Base-by-base conservation (phyloP, 92 coral and sea anemone genomes). In the Plumapathes pennacea region DNA sequence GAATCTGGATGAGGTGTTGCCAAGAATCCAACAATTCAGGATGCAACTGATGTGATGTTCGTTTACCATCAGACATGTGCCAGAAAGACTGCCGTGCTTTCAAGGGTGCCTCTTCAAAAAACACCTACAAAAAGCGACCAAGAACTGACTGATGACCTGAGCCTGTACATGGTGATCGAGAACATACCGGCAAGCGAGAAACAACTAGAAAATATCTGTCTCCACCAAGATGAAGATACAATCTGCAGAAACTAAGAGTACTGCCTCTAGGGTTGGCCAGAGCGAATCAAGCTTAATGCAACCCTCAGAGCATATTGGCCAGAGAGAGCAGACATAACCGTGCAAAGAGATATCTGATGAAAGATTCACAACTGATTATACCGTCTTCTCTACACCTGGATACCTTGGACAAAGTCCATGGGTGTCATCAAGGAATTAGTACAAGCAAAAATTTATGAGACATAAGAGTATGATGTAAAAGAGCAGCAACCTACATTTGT, bases 31-130 rank as follows among this genome's bases (percentile, higher is more conserved):
- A 22, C 60, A 70, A 31, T 57, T 79, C 54, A 37, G 34, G 42
- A 64, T 72, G 81, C 59, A 58, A 27, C 32, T 71, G 27, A 77
- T 70, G 85, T 50, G 82, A 28, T 83, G 64, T 45, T 64, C 72
- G 0, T 84, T 69, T 45, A 65, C 42, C 15, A 84, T 84, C 8
- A 3, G 42, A 1, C 81, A 83, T 50, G 65, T 47, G 1, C 77
- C 62, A 5, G 83, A 82, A 29, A 74, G 74, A 82, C 82, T 4
- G 83, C 74, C 20, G 15, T 74, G 10, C 78, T 60, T 3, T 81
- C 82, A 25, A 38, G 88, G 33, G 82, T 70, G 6, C 88, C 78
- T 0, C 29, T 52, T 1, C 19, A 61, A 25, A 54, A 56, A 33
- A 65, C 71, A 24, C 46, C 21, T 10, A 25, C 88, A 20, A 54